Base-by-base conservation (phyloP, 2,888 invertebrate genomes). In the Cephalotes varians region DNA sequence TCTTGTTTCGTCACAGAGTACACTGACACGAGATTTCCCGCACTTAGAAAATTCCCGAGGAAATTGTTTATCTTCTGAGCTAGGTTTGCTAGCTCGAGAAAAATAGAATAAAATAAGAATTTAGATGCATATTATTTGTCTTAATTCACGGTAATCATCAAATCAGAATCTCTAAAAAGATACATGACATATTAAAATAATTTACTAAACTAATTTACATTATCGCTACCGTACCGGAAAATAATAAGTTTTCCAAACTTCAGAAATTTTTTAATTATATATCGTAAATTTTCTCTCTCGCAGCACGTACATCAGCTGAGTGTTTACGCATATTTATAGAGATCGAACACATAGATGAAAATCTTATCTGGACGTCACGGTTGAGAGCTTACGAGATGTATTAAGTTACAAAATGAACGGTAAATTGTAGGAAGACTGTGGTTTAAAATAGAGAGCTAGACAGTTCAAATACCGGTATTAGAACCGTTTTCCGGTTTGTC, bases 381-480 rank as follows among this genome's bases (percentile, higher is more conserved):
- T 90, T 64, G 83, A 83, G 81, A 89, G 85, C 83, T 84, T 80
- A 80, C 82, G 73, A 83, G 80, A 73, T 83, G 88, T 85, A 89
- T 90, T 85, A 76, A 88, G 83, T 90, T 89, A 90, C 90, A 87
- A 88, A 89, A 90, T 88, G 81, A 89, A 89, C 86, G 84, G 84
- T 88, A 87, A 88, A 88, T 86, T 85, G 86, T 88, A 84, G 82
- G 81, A 82, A 86, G 86, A 86, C 86, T 85, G 79, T 76, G 71
- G 80, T 81, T 83, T 60, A 88, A 90, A 88, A 90, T 87, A 89
- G 90, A 85, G 82, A 89, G 85, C 31, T 84, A 90, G 88, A 90
- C 60, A 81, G 84, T 85, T 89, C 84, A 85, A 86, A 86, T 85
- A 80, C 83, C 83, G 81, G 37, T 69, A 83, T 90, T 85, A 85